Base-by-base conservation (phyloP, 1,140 invertebrate species). In the Tetranychus cinnabarinus region DNA sequence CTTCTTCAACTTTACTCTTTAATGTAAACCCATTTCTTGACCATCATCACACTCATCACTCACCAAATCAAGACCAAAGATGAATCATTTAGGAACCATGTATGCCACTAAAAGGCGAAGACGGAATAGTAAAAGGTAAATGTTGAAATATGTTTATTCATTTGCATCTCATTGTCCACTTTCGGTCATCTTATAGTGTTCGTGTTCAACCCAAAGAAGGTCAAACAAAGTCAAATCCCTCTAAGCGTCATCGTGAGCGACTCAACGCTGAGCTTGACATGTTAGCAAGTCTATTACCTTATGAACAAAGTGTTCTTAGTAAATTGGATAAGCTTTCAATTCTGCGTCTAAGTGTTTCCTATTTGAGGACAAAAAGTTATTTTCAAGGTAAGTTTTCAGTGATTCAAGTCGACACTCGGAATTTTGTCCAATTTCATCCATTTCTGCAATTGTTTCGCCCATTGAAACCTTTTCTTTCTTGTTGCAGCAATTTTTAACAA, bases 291-390 rank as follows among this genome's bases (percentile, higher is more conserved):
- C 78, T 98, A 56, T 78, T 99, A 68, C 95, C 95, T 64, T 98
- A 95, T 77, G 93, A 98, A 74, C 88, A 95, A 74, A 93, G 90
- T 72, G 93, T 97, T 70, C 82, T 98, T 56, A 91, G 88, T 70
- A 97, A 98, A 77, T 77, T 99, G 69, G 95, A 99, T 77, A 82
- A 96, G 69, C 82, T 99, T 34, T 95, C 90, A 69, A 97, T 99
- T 67, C 80, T 99, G 60, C 79, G 95, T 69, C 82, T 98, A 60
- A 92, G 90, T 58, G 95, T 98, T 73, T 92, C 88, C 75, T 98
- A 97, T 74, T 81, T 98, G 65, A 79, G 92, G 64, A 97, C 92
- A 67, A 98, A 98, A 78, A 93, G 88, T 74, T 97, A 97, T 77
- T 97, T 97, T 77, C 90, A 96, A 87, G 88, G 93, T 97, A 75